Percentiles rank a stretch among this genome's conserved stretches.
phyloP scores from a whole-genome alignment of 2,888 invertebrate species.

The Cephus runcator region DNA sequence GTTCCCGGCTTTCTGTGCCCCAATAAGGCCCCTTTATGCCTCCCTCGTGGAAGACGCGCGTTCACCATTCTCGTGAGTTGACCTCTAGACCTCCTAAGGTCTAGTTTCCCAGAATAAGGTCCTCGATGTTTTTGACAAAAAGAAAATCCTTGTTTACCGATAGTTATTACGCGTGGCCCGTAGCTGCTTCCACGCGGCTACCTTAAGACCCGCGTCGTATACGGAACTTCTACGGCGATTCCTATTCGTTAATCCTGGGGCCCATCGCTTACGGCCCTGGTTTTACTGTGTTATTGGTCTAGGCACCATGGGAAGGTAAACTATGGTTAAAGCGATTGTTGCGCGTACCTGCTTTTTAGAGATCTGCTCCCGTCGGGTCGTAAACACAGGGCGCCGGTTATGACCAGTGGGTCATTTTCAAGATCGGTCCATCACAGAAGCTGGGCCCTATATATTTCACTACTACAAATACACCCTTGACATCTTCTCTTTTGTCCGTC shows the following conservation, averaged over 20 bases:
- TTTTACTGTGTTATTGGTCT: constrained; percentile 28
- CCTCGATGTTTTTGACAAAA: neutral
- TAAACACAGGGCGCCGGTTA: constrained; percentile 52
- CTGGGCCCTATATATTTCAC: constrained; percentile 8
- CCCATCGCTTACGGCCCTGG: neutral
- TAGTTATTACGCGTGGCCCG: neutral
- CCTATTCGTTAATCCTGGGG: neutral
- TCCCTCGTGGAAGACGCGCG: neutral
- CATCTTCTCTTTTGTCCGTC: constrained; percentile 4
- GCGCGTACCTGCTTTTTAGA: constrained; percentile 50
- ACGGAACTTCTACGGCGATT: neutral
- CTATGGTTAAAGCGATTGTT: constrained; percentile 43
- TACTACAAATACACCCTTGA: constrained; percentile 14
- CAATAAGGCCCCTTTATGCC: neutral
- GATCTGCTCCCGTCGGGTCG: constrained; percentile 49
- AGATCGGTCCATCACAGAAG: constrained; percentile 26
- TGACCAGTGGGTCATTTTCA: constrained; percentile 33
- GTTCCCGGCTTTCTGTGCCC: neutral
- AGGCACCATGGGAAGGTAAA: constrained; percentile 19
- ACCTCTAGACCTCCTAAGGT: neutral
- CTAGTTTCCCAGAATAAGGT: neutral
- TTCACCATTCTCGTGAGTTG: neutral
- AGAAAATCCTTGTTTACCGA: neutral
- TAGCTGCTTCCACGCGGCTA: neutral
- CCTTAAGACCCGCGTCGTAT: neutral